Conservation (phyloP, 2,113 vertebrate species). For the Daboia siamensis region DNA sequence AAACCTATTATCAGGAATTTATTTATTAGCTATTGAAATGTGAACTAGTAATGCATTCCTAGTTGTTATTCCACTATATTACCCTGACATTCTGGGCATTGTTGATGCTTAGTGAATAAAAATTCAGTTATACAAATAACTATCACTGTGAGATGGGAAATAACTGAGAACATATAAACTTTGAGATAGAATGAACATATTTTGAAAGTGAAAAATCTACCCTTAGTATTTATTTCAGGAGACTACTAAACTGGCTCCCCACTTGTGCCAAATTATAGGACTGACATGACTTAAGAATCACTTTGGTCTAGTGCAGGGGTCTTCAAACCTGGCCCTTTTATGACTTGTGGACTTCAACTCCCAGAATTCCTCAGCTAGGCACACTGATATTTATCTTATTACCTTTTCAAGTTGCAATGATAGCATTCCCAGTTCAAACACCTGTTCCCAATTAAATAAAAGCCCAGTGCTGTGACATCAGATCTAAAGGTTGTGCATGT, state of each 20-base stretch:
- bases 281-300: too few species aligned
- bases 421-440: too few species aligned
- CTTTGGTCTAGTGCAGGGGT: too few species aligned
- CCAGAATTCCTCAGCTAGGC: too few species aligned
- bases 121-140: neutral
- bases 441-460: too few species aligned
- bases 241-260: neutral
- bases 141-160: neutral
- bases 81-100: neutral
- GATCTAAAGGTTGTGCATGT: too few species aligned
- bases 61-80: neutral
- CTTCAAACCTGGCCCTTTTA: too few species aligned
- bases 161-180: neutral
- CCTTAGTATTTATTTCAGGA: neutral
- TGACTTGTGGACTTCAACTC: too few species aligned
- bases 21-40: neutral
- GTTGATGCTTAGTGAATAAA: neutral
- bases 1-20: fast-evolving
- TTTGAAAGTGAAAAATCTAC: neutral
- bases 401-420: too few species aligned
- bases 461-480: too few species aligned
- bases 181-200: too few species aligned
- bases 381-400: too few species aligned
- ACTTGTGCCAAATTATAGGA: neutral
- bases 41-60: neutral